phyloP scores from a whole-genome alignment of 1,140 invertebrate species.

The Cydia splendana region DNA sequence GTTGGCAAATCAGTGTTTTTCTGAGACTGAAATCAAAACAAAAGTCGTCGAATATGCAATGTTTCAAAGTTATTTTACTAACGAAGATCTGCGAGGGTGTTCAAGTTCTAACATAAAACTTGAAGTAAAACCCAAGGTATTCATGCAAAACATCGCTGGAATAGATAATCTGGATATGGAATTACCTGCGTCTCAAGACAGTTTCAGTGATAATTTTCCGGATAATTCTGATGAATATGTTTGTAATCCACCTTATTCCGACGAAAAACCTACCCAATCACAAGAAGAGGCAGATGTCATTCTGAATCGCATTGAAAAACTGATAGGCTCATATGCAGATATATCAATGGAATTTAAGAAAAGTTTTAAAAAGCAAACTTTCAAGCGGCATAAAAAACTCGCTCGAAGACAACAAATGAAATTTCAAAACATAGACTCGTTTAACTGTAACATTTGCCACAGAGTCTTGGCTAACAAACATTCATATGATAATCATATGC shows the following conservation, averaged over 20 bases:
- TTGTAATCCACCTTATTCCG: not conserved
- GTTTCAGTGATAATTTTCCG: slow-evolving; percentile 22
- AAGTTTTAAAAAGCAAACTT: not conserved
- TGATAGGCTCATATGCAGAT: not conserved
- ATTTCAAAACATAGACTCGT: slow-evolving; percentile 26
- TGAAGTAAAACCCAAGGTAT: not conserved
- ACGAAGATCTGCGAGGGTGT: slow-evolving; percentile 23
- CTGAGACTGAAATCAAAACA: slow-evolving; percentile 22
- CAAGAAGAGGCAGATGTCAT: not conserved
- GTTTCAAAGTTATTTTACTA: slow-evolving; percentile 51
- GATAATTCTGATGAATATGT: not conserved
- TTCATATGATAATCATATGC: slow-evolving; percentile 67
- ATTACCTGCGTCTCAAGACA: not conserved
- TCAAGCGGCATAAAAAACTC: slow-evolving; percentile 34
- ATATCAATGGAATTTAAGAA: not conserved
- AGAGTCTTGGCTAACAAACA: slow-evolving; percentile 57
- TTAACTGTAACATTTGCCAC: slow-evolving; percentile 56
- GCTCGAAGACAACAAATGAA: slow-evolving; percentile 13
- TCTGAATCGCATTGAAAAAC: slow-evolving; percentile 15
- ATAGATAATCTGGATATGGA: slow-evolving; percentile 4
- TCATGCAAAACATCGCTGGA: not conserved
- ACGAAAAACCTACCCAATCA: not conserved
- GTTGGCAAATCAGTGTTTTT: slow-evolving; percentile 31
- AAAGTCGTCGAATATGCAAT: slow-evolving; percentile 51
- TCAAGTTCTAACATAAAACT: not conserved